Percentiles rank a stretch among this genome's conserved stretches.
These are phyloP conservation scores for Microhierax caerulescens DNA, from an alignment of 2,797 vertebrate genomes.

Conservation along the genomic window DNA sequence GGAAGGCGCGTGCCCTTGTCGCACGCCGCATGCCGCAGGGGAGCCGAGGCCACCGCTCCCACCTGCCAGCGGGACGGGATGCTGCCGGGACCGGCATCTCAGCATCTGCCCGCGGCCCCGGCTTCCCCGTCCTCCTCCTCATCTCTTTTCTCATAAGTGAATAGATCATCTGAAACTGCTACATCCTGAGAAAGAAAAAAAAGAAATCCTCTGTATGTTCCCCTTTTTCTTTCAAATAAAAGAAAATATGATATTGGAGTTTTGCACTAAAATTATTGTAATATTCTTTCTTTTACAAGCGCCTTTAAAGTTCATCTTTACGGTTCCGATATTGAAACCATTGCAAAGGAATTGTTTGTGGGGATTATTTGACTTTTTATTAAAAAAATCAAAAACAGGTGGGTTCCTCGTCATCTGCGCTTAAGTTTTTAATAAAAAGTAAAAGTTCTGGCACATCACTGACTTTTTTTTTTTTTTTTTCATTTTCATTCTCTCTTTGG, in stretches of 20 bases:
- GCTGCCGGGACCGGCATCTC: accelerated
- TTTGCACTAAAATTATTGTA: constrained; percentile 31
- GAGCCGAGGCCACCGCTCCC: not conserved
- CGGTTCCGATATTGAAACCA: constrained; percentile 58
- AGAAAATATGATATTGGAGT: constrained; percentile 36
- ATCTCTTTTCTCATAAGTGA: not conserved
- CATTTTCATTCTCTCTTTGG: not conserved
- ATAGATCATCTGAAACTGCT: not conserved
- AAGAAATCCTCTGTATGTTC: not conserved
- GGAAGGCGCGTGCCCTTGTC: accelerated
- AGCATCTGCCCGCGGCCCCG: not conserved
- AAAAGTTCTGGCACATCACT: constrained; percentile 52
- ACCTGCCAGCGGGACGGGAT: not conserved
- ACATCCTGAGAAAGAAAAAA: not conserved
- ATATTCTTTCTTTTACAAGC: constrained; percentile 47
- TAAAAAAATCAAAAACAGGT: constrained; percentile 68
- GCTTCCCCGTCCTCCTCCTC: not conserved
- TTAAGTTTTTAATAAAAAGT: constrained; percentile 65
- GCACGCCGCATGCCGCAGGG: accelerated
- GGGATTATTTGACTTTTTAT: constrained; percentile 68
- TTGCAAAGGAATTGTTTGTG: constrained; percentile 39
- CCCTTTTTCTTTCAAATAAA: constrained; percentile 26
- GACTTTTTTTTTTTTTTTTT: not conserved
- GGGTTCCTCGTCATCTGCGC: not conserved
- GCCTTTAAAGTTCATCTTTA: constrained; percentile 55